These are phyloP conservation scores for Brenthis hecate DNA, from an alignment of 2,888 invertebrate species.

Conservation along the genomic window DNA sequence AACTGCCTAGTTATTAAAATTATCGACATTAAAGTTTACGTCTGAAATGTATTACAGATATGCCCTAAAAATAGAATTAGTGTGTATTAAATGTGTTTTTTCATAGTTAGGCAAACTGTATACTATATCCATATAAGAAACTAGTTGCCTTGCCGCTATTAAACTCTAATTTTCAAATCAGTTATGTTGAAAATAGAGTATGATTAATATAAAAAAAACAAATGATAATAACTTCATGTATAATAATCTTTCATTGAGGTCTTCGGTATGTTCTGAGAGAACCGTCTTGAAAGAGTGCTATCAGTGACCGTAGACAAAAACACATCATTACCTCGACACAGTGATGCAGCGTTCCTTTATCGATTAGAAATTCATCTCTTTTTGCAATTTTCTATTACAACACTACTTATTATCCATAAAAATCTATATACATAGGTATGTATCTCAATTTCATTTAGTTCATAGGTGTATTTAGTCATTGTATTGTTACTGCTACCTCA, in stretches of 20 bases:
- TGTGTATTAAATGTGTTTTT: conserved; percentile 21
- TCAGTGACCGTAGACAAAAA: conserved; percentile 30
- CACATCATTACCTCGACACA: conserved; percentile 38
- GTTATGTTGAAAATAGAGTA: conserved; percentile 29
- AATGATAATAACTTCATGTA: conserved; percentile 28
- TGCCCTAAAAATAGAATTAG: conserved; percentile 34
- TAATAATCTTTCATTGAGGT: conserved; percentile 37
- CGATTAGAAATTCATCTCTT: conserved; percentile 34
- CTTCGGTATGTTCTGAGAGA: conserved; percentile 30
- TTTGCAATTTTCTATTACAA: conserved; percentile 32
- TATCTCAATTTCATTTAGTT: conserved; percentile 45
- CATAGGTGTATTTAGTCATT: conserved; percentile 45
- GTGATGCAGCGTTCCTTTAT: conserved; percentile 33
- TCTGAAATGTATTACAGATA: conserved; percentile 21
- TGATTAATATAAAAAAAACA: conserved; percentile 20
- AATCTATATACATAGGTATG: conserved; percentile 44
- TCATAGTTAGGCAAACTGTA: conserved; percentile 28
- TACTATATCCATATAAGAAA: conserved; percentile 24
- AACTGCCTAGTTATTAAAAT: conserved; percentile 36
- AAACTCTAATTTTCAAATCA: conserved; percentile 16
- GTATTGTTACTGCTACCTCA: conserved; percentile 41
- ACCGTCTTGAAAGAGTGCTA: conserved; percentile 31
- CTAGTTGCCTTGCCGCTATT: conserved; percentile 30
- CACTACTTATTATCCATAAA: conserved; percentile 38
- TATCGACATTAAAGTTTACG: conserved; percentile 17